Conservation (phyloP, 1,140 invertebrate genomes). For the Aphidius gifuensis region DNA sequence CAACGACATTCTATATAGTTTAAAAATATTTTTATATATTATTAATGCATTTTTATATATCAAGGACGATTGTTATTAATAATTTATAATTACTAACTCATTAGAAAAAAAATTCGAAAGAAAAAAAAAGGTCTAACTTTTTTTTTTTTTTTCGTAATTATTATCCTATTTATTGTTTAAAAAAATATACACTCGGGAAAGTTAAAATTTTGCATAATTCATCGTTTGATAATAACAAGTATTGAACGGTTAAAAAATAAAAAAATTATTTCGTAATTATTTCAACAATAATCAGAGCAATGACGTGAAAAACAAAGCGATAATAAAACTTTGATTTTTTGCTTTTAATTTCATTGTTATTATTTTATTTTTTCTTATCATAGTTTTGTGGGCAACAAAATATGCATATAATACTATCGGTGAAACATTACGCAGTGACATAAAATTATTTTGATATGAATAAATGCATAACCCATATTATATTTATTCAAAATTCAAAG, state of each 20-base stretch:
- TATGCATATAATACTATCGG: neutral
- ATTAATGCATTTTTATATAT: too few relatives aligned
- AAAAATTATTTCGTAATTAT: neutral
- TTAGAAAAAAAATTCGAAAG: too few relatives aligned
- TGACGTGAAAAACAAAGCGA: too few relatives aligned
- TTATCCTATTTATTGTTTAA: neutral
- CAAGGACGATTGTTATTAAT: too few relatives aligned
- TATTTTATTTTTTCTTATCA: constrained; percentile 1
- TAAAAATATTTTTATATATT: too few relatives aligned
- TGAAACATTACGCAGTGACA: neutral
- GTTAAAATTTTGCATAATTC: neutral
- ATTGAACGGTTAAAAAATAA: neutral
- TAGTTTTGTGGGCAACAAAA: neutral
- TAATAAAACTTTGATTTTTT: neutral
- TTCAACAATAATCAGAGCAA: too few relatives aligned
- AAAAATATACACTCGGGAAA: neutral
- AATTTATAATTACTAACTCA: too few relatives aligned
- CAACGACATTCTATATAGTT: too few relatives aligned
- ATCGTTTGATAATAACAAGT: neutral
- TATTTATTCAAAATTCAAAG: neutral
- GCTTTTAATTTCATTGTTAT: neutral
- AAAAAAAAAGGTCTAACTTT: too few relatives aligned
- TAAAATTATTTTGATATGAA: neutral
- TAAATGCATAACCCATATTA: constrained; percentile 10
- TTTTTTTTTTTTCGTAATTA: neutral